These are phyloP conservation scores for Microdon myrmicae DNA, from an alignment of 2,888 invertebrate species.

Conservation along the genomic window DNA sequence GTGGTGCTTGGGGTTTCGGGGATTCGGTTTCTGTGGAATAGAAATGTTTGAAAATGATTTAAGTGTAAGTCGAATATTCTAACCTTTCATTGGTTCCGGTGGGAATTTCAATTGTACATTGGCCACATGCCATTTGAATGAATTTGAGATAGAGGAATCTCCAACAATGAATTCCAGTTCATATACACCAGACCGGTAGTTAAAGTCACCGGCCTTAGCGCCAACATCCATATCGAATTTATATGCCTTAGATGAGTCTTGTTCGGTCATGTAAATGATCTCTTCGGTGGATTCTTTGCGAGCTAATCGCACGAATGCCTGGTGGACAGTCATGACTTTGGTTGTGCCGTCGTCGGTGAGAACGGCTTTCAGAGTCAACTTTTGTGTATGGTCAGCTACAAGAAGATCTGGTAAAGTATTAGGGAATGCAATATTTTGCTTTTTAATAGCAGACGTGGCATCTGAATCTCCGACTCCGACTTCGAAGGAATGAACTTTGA, in stretches of 20 bases:
- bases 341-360: slow-evolving; percentile 77
- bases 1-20: slow-evolving; percentile 68
- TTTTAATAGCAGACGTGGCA: slow-evolving; percentile 83
- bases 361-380: slow-evolving; percentile 82
- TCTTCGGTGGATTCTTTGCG: slow-evolving; percentile 78
- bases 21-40: slow-evolving; percentile 57
- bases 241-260: slow-evolving; percentile 80
- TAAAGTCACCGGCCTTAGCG: slow-evolving; percentile 81
- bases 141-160: slow-evolving; percentile 89
- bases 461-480: slow-evolving; percentile 91
- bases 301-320: slow-evolving; percentile 85
- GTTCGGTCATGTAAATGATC: slow-evolving; percentile 93
- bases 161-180: slow-evolving; percentile 87
- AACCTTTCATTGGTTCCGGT: slow-evolving; percentile 64
- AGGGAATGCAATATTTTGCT: slow-evolving; percentile 79
- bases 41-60: slow-evolving; percentile 20
- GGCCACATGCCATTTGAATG: slow-evolving; percentile 87
- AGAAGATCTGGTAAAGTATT: slow-evolving; percentile 76
- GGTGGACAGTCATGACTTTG: slow-evolving; percentile 80
- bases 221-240: slow-evolving; percentile 93
- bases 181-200: slow-evolving; percentile 80
- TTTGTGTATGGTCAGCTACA: slow-evolving; percentile 90
- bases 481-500: slow-evolving; percentile 81
- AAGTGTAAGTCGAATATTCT: background rate
- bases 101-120: slow-evolving; percentile 80